Base-by-base conservation (phyloP, 2,888 invertebrate genomes). In the Folsomia candida region DNA sequence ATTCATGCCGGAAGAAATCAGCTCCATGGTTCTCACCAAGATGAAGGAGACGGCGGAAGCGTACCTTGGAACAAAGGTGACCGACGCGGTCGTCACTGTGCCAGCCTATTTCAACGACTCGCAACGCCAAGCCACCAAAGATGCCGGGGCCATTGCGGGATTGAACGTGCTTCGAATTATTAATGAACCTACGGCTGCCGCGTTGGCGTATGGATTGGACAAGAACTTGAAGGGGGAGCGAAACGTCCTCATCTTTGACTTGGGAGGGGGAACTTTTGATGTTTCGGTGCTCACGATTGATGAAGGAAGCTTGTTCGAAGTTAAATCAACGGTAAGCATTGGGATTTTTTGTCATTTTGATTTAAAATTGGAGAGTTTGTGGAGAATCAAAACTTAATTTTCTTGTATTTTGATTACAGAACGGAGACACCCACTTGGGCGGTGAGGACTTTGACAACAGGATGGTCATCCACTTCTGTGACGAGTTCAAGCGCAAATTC, bases 1-100 rank as follows among this genome's bases (percentile, higher is more conserved):
- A 64, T 88, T 88, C 82, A 85, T 83, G 82, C 87, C 88, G 0
- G 88, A 88, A 81, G 88, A 88, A 83, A 84, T 88, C 69, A 86
- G 86, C 69, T 87, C 87, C 62, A 88, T 88, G 88, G 86, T 88
- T 63, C 86, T 96, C 73, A 90, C 88, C 27, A 95, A 94, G 83
- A 95, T 95, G 95, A 94, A 92, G 87, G 92, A 93, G 85, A 92
- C n/a, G n/a, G n/a, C n/a, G n/a, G n/a, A n/a, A n/a, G n/a, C n/a
- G n/a, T n/a, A n/a, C n/a, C n/a, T n/a, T n/a, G n/a, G 96, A 74
- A 89, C 89, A 81, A 87, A 88, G 54, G 91, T 94, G 73, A 86
- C 84, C 20, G 89, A 91, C 81, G 91, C 91, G 2, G 91, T 92
- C 0, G 85, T 91, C 79, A 92, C 91, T 2, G 91, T n/a, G n/a